A percentile compares a stretch with the other conserved stretches of the same genome.
Conservation (phyloP, 2,113 vertebrate species). For the Carlito syrichta region DNA sequence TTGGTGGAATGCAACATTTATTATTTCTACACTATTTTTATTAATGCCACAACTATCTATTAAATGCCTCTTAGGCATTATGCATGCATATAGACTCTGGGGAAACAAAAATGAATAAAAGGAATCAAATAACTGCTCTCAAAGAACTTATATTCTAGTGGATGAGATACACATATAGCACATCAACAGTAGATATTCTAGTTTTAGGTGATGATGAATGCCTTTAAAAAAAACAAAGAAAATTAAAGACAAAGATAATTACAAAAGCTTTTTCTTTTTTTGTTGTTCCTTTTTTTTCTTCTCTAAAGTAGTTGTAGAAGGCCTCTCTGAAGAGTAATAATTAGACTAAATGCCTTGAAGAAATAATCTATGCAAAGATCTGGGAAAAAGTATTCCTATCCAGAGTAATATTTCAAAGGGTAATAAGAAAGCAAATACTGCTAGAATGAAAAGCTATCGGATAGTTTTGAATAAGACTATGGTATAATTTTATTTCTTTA, state of each 20-base stretch:
- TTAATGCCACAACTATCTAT: neutral
- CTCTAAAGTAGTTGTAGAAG: neutral
- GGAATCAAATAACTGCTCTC: neutral
- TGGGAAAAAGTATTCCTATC: neutral
- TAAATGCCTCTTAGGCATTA: neutral
- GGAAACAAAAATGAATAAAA: neutral
- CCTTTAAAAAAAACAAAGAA: neutral
- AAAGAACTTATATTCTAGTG: neutral
- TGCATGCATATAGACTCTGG: neutral
- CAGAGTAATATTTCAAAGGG: neutral
- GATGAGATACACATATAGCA: neutral
- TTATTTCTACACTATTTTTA: no score
- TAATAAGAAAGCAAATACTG: neutral
- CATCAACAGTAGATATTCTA: neutral
- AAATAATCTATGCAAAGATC: neutral
- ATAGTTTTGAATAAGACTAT: neutral
- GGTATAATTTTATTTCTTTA: neutral
- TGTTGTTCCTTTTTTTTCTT: no score
- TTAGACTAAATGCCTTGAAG: neutral
- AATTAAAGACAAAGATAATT: neutral
- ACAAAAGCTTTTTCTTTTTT: neutral
- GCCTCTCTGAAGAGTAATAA: neutral
- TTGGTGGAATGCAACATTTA: neutral
- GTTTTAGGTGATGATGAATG: neutral
- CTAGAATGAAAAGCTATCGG: neutral